phyloP scores from a whole-genome alignment of 2,797 vertebrate species.

The Eremophila alpestris region DNA sequence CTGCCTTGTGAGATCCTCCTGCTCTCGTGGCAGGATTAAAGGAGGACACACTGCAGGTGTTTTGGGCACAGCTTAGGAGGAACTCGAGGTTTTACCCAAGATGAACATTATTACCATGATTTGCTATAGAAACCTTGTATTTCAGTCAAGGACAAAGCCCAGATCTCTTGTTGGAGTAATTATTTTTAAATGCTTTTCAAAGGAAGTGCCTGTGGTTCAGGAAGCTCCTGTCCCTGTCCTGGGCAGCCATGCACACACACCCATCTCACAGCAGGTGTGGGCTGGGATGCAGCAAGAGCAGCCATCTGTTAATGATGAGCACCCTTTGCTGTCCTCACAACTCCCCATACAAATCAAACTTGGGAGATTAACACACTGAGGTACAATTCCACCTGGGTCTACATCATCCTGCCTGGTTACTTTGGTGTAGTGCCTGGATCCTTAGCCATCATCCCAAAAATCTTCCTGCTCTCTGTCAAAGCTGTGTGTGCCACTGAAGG shows the following conservation, averaged over 20 bases:
- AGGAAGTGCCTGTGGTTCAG: background rate
- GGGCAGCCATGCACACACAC: background rate
- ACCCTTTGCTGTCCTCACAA: background rate
- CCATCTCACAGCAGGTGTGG: background rate
- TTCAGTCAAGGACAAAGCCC: background rate
- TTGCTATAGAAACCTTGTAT: background rate
- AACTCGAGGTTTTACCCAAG: background rate
- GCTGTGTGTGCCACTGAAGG: background rate
- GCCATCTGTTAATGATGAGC: background rate
- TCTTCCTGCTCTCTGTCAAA: background rate
- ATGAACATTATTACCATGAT: background rate
- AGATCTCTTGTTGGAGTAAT: background rate
- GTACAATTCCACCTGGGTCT: background rate
- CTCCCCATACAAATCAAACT: background rate
- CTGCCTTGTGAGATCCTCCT: background rate
- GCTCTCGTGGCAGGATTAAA: background rate
- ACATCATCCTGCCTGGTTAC: background rate
- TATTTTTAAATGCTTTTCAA: background rate
- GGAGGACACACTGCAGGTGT: background rate
- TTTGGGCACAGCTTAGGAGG: background rate
- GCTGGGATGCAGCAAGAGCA: background rate
- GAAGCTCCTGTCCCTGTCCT: background rate
- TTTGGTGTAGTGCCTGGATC: background rate
- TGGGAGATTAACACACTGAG: background rate
- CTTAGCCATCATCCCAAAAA: background rate